Base-by-base conservation (phyloP, 2,888 invertebrate genomes). In the Acrocyrtus sp. region DNA sequence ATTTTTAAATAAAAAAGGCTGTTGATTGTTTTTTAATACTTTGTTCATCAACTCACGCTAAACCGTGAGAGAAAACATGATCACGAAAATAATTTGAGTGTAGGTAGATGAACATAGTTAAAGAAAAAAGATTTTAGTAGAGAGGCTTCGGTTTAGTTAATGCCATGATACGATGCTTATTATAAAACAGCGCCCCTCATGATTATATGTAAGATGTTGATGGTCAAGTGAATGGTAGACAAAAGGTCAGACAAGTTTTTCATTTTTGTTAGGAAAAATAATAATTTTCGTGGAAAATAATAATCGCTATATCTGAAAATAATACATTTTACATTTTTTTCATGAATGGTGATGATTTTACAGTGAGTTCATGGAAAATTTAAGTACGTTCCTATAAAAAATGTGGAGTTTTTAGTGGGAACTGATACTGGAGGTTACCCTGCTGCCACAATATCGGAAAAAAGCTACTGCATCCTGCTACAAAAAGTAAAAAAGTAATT, bases 11-110 rank as follows among this genome's bases (percentile, higher is more conserved):
- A 21, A 21, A 48, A 48, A 48, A 48, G 22, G 22, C 4, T 48
- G 48, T 21, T 48, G 48, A 48, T 48, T 12, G 15, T 48, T 17
- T 48, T 21, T 45, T n/a, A n/a, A n/a, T n/a, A n/a, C n/a, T 26
- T 39, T 62, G 62, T 21, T 39, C 51, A 51, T 24, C 50, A 53
- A 43, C 54, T 41, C 50, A 51, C 57, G 57, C 27, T 67, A 43
- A 48, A 69, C 69, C 69, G 69, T 69, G 69, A 69, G 69, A 69
- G 69, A 62, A 61, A 61, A 69, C 61, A 69, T 61, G 69, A 62
- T 69, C 69, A 69, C 69, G 69, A 69, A 69, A 68, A 69, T 41
- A 41, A 27, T 60, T 53, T 45, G 21, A 17, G 15, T 34, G 29
- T 19, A n/a, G 29, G 29, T 29, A n/a, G n/a, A n/a, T n/a, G n/a